Base-by-base conservation (phyloP, 1,140 invertebrate species). In the Drosophila punjabiensis region DNA sequence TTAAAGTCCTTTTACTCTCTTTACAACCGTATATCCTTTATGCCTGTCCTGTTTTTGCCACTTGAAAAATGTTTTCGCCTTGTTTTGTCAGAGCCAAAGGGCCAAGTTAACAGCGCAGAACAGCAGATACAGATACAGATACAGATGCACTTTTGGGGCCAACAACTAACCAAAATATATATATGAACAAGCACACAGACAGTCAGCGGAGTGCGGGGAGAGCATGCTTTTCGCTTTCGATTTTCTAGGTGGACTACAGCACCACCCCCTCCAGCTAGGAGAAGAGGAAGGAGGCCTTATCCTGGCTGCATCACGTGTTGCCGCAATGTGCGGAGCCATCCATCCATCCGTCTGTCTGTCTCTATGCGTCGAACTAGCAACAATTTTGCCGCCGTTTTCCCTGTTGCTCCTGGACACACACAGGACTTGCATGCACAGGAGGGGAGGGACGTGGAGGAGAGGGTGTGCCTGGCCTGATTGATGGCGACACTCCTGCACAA, bases 301-400 rank as follows among this genome's bases (percentile, higher is more conserved):
- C 68, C 77, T 73, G 68, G 20, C 68, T 84, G 82, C 81, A 81
- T 85, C 85, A 90, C 85, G 85, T 90, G 85, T 76, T 76, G 81
- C 66, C 63, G 78, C 77, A 82, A 79, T 80, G 62, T 88, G 81
- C 77, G 69, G 50, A 53, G 56, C 68, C 69, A 73, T 39, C 53
- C 68, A 74, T 53, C 56, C 71, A 73, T 39, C 53, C 68, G 73
- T 53, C 56, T 69, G 61, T 59, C 48, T 70, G 50, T 63, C 28
- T 52, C 35, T 41, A 39, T 59, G 63, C 75, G 73, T 65, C 60
- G 60, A 81, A 73, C 78, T 85, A 76, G 70, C 86, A 86, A 90
- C 86, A 82, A 81, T 65, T 80, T 80, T 88, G 83, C 76, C 83
- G 76, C 83, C 80, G 82, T 80, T 87, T 82, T 70, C 65, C 81